These are phyloP conservation scores for Tenthredo distinguenda DNA, from an alignment of 2,888 invertebrate genomes.

Conservation along the genomic window DNA sequence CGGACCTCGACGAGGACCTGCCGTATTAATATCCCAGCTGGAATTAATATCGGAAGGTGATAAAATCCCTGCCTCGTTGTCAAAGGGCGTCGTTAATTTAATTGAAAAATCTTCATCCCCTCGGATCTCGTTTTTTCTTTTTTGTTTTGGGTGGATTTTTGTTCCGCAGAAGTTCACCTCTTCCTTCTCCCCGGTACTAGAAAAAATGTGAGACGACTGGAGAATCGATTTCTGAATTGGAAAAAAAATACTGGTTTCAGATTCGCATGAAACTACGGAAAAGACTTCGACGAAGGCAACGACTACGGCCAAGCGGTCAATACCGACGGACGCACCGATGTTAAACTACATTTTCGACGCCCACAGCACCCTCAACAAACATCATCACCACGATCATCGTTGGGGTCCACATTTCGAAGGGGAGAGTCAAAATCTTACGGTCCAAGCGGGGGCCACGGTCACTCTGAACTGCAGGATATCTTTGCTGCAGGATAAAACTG, in stretches of 20 bases:
- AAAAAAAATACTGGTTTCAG: background rate
- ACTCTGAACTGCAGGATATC: constrained; percentile 88
- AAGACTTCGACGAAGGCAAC: constrained; percentile 63
- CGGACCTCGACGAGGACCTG: background rate
- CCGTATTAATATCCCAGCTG: background rate
- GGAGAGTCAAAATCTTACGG: constrained; percentile 85
- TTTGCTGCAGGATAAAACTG: constrained; percentile 88
- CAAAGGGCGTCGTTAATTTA: background rate
- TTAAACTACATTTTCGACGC: constrained; percentile 87
- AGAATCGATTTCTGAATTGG: no score
- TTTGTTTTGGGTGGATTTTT: background rate
- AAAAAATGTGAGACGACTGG: background rate
- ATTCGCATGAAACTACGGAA: constrained; percentile 35
- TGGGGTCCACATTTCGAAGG: constrained; percentile 89
- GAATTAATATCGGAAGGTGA: constrained; percentile 25
- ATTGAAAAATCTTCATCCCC: background rate
- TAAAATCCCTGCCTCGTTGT: background rate
- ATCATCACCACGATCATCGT: constrained; percentile 82
- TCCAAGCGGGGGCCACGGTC: constrained; percentile 86
- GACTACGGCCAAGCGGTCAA: constrained; percentile 69
- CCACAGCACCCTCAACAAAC: constrained; percentile 85
- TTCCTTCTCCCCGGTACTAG: background rate
- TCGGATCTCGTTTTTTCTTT: background rate
- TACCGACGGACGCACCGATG: constrained; percentile 84
- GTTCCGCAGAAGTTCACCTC: background rate